Conservation (phyloP, 1,140 invertebrate species). For the Mercenaria mercenaria region DNA sequence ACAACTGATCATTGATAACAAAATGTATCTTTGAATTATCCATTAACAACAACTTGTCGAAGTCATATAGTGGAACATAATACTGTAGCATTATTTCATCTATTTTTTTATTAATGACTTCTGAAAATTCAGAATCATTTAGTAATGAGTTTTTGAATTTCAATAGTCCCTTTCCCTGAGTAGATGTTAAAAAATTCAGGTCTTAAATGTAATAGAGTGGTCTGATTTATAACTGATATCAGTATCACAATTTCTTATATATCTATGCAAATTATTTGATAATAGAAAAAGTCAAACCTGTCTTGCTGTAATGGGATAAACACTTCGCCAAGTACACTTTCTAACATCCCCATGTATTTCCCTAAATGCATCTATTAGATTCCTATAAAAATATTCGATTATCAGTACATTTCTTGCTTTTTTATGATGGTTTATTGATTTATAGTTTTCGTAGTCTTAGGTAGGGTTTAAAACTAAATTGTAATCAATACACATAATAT, state of each 20-base stretch:
- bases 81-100: conserved; percentile 1
- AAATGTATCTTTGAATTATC: not conserved
- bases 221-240: too few relatives aligned
- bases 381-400: too few relatives aligned
- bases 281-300: not conserved
- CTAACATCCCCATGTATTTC: not conserved
- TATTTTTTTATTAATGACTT: not conserved
- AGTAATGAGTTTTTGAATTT: conserved; percentile 50
- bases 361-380: too few relatives aligned
- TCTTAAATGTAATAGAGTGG: too few relatives aligned
- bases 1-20: conserved; percentile 8
- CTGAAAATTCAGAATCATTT: not conserved
- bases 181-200: too few relatives aligned
- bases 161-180: not conserved
- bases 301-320: not conserved
- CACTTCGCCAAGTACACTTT: not conserved
- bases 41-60: not conserved
- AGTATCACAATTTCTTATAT: too few relatives aligned
- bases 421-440: not conserved
- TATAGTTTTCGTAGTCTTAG: not conserved
- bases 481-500: not conserved
- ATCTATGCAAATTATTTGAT: not conserved
- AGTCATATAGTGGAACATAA: not conserved
- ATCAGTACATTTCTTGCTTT: not conserved
- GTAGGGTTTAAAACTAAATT: not conserved